These are phyloP conservation scores for Passer domesticus DNA, from an alignment of 2,113 vertebrate species.

Conservation along the genomic window DNA sequence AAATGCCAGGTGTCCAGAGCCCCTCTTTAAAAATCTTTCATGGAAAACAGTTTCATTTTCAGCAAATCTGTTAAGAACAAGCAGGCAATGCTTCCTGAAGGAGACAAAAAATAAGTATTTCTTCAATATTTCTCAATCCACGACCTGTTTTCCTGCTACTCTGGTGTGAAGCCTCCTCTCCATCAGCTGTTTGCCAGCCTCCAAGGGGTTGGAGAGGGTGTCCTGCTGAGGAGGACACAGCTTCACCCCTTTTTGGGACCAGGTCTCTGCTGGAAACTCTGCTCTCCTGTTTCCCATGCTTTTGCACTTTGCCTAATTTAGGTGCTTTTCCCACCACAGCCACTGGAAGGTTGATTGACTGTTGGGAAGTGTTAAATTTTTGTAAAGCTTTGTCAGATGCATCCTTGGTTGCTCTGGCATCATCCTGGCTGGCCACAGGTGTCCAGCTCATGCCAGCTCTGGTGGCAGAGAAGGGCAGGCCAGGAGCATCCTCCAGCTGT, in stretches of 20 bases:
- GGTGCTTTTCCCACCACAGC: not conserved
- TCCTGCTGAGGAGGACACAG: not conserved
- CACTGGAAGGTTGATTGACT: not conserved
- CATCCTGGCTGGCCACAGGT: not conserved
- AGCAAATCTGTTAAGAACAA: not conserved
- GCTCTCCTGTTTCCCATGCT: not conserved
- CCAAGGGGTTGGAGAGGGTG: not conserved
- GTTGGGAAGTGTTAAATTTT: not conserved
- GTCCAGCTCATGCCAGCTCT: accelerated
- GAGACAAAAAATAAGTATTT: not conserved
- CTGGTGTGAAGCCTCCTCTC: not conserved
- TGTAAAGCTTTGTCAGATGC: not conserved
- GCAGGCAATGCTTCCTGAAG: not conserved
- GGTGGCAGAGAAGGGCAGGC: not conserved
- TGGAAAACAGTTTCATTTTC: not conserved
- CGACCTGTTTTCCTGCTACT: not conserved
- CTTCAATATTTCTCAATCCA: not conserved
- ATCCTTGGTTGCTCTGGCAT: not conserved
- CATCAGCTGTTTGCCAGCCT: not conserved
- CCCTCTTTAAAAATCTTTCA: not conserved
- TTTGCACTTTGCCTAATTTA: not conserved
- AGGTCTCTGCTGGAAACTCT: not conserved
- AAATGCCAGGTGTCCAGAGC: not conserved
- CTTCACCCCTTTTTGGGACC: not conserved
- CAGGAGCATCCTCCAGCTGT: not conserved